Base-by-base conservation (phyloP, 2,888 invertebrate genomes). In the Metellina segmentata region DNA sequence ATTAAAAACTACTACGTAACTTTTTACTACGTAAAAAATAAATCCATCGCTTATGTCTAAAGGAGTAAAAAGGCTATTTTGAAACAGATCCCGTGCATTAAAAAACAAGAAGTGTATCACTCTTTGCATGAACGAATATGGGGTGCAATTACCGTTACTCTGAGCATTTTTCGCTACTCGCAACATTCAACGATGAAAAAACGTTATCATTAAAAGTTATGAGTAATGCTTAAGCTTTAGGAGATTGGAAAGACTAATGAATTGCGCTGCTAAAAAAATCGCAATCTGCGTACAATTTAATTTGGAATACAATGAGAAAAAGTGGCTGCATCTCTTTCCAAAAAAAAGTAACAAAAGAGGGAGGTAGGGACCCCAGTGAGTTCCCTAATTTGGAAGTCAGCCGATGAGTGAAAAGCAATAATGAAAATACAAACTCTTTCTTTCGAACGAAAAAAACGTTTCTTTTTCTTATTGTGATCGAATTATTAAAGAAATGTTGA, bases 331-430 rank as follows among this genome's bases (percentile, higher is more conserved):
- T 61, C 16, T 61, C 9, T 61, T 61, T 61, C 9, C 61, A 1
- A 61, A 61, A 61, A 61, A 61, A 61, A 16, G 61, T 16, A 61
- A 61, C 61, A 61, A 61, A 79, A 53, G 34, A 61, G 16, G 20
- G 16, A 34, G 79, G 52, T 16, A 79, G 79, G 61, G 61, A 11
- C 61, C 34, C 13, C 49, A 51, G 49, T n/a, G 52, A 77, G 52
- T 51, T 34, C 34, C 34, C 34, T 34, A 34, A 34, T 61, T 61
- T 16, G 9, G 9, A 11, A 16, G 61, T 61, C 16, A 11, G 11
- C 16, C 61, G 61, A 48, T 34, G 34, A 52, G 19, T 52, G 52
- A 78, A 83, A 85, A 69, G 82, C 19, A 85, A 85, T 85, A 85
- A 85, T 75, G 53, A 61, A 53, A 51, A 51, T 49, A 20, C 53